Evolutionary conservation across 1,140 invertebrate species (phyloP).

Genomic region (Notospermus geniculatus): DNA sequence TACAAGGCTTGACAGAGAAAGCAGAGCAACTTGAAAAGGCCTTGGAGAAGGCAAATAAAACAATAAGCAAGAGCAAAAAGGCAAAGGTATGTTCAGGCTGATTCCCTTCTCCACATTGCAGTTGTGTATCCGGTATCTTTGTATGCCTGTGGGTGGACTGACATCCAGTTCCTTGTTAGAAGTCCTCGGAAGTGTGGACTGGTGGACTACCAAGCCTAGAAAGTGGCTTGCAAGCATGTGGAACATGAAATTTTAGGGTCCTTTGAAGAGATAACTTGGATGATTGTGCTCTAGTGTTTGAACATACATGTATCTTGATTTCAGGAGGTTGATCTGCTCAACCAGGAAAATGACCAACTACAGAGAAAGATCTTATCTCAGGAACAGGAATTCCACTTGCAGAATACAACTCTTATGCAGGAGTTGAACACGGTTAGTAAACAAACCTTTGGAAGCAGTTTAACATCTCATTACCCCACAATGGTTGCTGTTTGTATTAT

Average conservation of each 20-base stretch:
- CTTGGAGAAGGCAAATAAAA: constrained; percentile 52
- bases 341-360: constrained; percentile 58
- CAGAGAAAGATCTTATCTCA: constrained; percentile 58
- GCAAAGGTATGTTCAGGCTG: constrained; percentile 44
- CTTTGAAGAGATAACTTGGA: background rate
- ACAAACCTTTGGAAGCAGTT: background rate
- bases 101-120: too few relatives aligned
- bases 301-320: constrained; percentile 13
- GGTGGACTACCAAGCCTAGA: background rate
- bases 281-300: constrained; percentile 4
- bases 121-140: too few relatives aligned
- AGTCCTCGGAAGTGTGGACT: background rate
- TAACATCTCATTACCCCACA: background rate
- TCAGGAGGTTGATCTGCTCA: constrained; percentile 56
- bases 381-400: constrained; percentile 60
- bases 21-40: constrained; percentile 50
- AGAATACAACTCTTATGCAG: constrained; percentile 59
- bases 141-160: too few relatives aligned
- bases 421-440: constrained; percentile 54
- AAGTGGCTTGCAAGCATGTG: background rate
- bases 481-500: background rate
- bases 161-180: too few relatives aligned
- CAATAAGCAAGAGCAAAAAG: constrained; percentile 57
- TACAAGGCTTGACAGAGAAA: constrained; percentile 29
- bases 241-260: too few relatives aligned